phyloP scores from a whole-genome alignment of 2,888 invertebrate species.

The Thysanoteuthis rhombus region DNA sequence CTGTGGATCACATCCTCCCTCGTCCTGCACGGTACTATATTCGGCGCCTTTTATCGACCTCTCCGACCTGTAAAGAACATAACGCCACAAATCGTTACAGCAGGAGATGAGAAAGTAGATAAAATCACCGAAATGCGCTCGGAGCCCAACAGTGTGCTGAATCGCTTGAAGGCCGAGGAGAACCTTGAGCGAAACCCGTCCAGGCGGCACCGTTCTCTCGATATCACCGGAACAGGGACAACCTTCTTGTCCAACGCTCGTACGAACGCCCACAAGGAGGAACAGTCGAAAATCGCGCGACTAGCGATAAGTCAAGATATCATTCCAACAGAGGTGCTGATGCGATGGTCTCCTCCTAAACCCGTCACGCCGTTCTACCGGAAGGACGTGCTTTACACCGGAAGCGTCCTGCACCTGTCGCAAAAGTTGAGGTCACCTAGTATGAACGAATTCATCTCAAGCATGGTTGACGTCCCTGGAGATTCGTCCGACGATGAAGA shows the following conservation, averaged over 20 bases:
- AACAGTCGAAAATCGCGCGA: constrained; percentile 34
- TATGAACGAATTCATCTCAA: constrained; percentile 41
- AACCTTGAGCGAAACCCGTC: not conserved
- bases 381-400: constrained; percentile 97
- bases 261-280: not conserved
- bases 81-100: not conserved
- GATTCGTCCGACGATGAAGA: not conserved
- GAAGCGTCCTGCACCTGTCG: constrained; percentile 85
- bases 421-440: constrained; percentile 43
- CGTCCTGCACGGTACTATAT: constrained; percentile 79
- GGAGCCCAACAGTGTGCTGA: not conserved
- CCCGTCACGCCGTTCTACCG: constrained; percentile 77
- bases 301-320: constrained; percentile 46
- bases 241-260: not conserved
- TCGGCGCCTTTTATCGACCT: constrained; percentile 85
- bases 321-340: constrained; percentile 29
- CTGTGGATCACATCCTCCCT: constrained; percentile 83
- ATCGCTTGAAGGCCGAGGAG: not conserved
- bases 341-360: not conserved
- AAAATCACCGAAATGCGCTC: not conserved
- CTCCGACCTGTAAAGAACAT: constrained; percentile 69
- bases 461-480: constrained; percentile 37
- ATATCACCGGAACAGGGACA: not conserved
- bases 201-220: constrained; percentile 1
- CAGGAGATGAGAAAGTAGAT: not conserved